These are phyloP conservation scores for Manduca sexta DNA, from an alignment of 1,140 invertebrate species.

Conservation along the genomic window DNA sequence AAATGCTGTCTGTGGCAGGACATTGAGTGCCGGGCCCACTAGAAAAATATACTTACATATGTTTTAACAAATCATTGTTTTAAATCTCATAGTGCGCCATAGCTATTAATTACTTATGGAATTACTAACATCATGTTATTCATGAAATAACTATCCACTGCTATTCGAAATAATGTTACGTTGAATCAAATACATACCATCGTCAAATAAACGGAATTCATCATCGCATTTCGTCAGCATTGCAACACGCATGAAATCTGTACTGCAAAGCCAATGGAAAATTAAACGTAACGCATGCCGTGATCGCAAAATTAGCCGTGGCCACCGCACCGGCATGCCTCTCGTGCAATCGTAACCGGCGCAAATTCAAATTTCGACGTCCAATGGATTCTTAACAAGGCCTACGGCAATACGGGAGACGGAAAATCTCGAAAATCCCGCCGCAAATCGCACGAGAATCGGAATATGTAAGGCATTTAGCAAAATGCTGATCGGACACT, in stretches of 20 bases:
- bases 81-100: too few species aligned
- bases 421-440: slow-evolving; percentile 67
- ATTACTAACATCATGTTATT: too few species aligned
- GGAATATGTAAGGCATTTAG: slow-evolving; percentile 67
- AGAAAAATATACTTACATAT: too few species aligned
- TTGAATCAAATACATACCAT: neutral
- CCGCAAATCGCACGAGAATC: slow-evolving; percentile 57
- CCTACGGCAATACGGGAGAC: slow-evolving; percentile 34
- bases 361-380: slow-evolving; percentile 49
- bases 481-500: slow-evolving; percentile 33
- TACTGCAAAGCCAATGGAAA: slow-evolving; percentile 2
- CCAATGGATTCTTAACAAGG: slow-evolving; percentile 61
- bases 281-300: slow-evolving; percentile 1
- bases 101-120: too few species aligned
- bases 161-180: neutral
- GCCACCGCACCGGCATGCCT: slow-evolving; percentile 21
- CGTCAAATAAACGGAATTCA: neutral
- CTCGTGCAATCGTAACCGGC: slow-evolving; percentile 29
- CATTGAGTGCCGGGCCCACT: too few species aligned
- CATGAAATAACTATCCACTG: neutral
- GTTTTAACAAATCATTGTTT: too few species aligned
- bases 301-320: neutral
- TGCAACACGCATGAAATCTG: neutral
- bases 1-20: too few species aligned
- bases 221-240: neutral